Evolutionary conservation across 1,140 invertebrate species (phyloP).

Genomic region (Drosophila athabasca): DNA sequence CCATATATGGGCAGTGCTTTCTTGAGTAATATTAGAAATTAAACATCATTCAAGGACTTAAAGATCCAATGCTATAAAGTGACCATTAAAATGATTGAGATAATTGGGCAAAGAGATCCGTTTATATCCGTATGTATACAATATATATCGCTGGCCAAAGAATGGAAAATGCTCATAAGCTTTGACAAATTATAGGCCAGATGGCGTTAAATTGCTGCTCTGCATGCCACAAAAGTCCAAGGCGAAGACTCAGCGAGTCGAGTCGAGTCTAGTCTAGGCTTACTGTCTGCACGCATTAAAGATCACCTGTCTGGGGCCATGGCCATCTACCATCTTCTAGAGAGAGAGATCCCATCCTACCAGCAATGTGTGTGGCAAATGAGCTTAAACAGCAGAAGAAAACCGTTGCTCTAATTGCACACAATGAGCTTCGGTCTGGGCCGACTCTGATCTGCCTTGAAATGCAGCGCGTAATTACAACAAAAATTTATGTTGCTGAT

Average conservation of each 20-base stretch:
- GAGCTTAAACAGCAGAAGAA: constrained; percentile 61
- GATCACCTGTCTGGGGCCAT: constrained; percentile 24
- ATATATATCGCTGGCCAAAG: constrained; percentile 15
- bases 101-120: constrained; percentile 26
- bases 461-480: constrained; percentile 66
- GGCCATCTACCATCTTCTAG: no score
- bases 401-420: constrained; percentile 77
- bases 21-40: constrained; percentile 35
- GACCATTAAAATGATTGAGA: constrained; percentile 39
- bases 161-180: constrained; percentile 42
- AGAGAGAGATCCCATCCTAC: background rate
- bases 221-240: constrained; percentile 33
- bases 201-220: constrained; percentile 52
- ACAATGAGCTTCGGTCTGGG: constrained; percentile 56
- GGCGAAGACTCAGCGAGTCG: no score
- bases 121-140: constrained; percentile 31
- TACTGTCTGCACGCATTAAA: constrained; percentile 40
- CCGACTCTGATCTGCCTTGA: constrained; percentile 48
- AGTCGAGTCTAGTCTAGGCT: background rate
- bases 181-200: constrained; percentile 50
- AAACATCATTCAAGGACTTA: constrained; percentile 4
- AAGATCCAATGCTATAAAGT: constrained; percentile 9
- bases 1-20: constrained; percentile 1
- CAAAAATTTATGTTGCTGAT: constrained; percentile 55
- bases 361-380: constrained; percentile 72